Percentiles rank a stretch among this genome's conserved stretches.
These are phyloP conservation scores for Nemapogon koenigi DNA, from an alignment of 2,888 invertebrate genomes.

Conservation along the genomic window DNA sequence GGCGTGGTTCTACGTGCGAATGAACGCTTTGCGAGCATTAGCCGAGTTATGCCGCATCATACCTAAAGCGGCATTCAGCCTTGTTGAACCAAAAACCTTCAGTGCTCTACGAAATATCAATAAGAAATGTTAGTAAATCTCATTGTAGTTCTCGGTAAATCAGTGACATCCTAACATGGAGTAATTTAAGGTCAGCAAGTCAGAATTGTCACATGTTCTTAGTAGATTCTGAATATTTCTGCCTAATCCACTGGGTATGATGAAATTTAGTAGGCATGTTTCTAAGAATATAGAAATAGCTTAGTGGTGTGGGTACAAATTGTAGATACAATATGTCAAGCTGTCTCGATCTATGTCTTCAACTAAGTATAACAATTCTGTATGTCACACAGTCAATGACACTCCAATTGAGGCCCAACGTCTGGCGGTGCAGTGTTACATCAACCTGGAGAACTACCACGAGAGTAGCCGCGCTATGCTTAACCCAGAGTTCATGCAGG, in stretches of 20 bases:
- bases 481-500: conserved; percentile 41
- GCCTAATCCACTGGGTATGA: no score
- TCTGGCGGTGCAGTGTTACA: conserved; percentile 46
- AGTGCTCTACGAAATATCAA: conserved; percentile 39
- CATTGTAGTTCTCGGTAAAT: no score
- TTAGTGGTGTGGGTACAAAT: no score
- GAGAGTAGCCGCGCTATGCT: conserved; percentile 43
- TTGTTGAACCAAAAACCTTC: conserved; percentile 45
- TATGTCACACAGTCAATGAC: no score
- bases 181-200: neutral
- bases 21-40: conserved; percentile 41
- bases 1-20: conserved; percentile 45
- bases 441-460: conserved; percentile 44
- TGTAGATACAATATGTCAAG: no score
- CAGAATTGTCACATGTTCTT: no score
- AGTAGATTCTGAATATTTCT: no score
- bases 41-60: conserved; percentile 45
- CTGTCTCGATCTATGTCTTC: no score
- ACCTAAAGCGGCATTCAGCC: conserved; percentile 42
- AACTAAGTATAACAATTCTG: no score
- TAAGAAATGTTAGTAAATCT: conserved; percentile 34
- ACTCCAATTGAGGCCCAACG: conserved; percentile 50
- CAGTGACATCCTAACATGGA: no score
- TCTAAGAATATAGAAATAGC: no score
- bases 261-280: no score